Conservation (phyloP, 1,140 invertebrate species). For the Piezodorus guildinii region DNA sequence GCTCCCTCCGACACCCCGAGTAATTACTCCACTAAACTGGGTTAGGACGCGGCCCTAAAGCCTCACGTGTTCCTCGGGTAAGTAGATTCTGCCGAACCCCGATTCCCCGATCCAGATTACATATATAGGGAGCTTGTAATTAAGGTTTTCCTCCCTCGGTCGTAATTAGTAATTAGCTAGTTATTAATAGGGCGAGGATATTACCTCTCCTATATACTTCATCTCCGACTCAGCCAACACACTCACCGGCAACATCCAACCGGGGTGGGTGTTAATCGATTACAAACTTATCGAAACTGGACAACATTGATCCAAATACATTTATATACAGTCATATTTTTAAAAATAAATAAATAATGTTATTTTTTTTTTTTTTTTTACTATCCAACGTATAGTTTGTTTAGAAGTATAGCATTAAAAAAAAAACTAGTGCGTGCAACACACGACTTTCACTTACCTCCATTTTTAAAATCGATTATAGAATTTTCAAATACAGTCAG, state of each 20-base stretch:
- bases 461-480: too few relatives aligned
- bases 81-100: conserved; percentile 7
- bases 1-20: conserved; percentile 20
- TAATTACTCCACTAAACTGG: conserved; percentile 21
- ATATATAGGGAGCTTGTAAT: conserved; percentile 23
- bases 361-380: too few relatives aligned
- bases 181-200: conserved; percentile 24
- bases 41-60: conserved; percentile 16
- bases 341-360: too few relatives aligned
- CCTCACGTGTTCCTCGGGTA: not conserved
- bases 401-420: too few relatives aligned
- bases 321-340: too few relatives aligned
- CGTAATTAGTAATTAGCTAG: conserved; percentile 24
- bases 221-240: not conserved
- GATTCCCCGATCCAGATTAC: conserved; percentile 23
- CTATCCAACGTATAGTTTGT: too few relatives aligned
- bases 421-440: too few relatives aligned
- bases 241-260: not conserved
- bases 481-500: too few relatives aligned
- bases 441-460: too few relatives aligned
- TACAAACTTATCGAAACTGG: too few relatives aligned
- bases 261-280: too few relatives aligned
- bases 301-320: too few relatives aligned
- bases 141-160: conserved; percentile 20
- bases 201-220: conserved; percentile 16